Percentiles rank a stretch among this genome's conserved stretches.
Evolutionary conservation across 2,113 vertebrate genomes (phyloP).

Genomic region (Poeciliopsis occidentalis): DNA sequence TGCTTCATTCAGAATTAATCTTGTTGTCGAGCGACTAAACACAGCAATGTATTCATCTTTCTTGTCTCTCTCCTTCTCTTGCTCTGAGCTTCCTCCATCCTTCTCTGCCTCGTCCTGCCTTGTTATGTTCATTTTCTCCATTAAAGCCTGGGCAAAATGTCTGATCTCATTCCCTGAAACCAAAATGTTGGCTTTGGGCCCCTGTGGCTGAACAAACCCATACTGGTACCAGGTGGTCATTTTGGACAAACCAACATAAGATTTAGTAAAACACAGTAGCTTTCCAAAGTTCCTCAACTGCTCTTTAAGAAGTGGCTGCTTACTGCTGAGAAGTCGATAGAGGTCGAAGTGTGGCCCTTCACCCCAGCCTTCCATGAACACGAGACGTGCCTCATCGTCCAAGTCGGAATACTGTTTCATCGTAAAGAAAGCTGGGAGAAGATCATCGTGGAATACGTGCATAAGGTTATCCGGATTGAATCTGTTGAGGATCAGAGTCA

Average conservation of each 20-base stretch:
- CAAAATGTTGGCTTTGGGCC: too few relatives aligned
- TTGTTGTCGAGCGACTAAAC: conserved; percentile 91
- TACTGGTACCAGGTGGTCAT: too few relatives aligned
- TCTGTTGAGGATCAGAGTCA: conserved; percentile 91
- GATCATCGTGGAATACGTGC: conserved; percentile 97
- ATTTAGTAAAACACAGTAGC: conserved; percentile 97
- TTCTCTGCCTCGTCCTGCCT: conserved; percentile 58
- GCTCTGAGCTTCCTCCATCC: conserved; percentile 64
- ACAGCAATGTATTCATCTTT: conserved; percentile 90
- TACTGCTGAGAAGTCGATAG: conserved; percentile 91
- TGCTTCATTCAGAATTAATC: conserved; percentile 94
- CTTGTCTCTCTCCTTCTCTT: conserved; percentile 63
- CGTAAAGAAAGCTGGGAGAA: conserved; percentile 95
- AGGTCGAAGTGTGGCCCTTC: conserved; percentile 95
- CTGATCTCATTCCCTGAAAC: too few relatives aligned
- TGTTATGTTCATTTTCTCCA: too few relatives aligned
- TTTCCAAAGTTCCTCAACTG: conserved; percentile 91
- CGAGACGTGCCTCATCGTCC: conserved; percentile 86
- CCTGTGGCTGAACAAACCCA: too few relatives aligned
- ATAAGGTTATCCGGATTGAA: conserved; percentile 99
- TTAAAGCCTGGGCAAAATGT: too few relatives aligned
- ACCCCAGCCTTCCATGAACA: conserved; percentile 97
- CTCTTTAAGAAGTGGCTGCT: conserved; percentile 90
- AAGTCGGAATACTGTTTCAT: conserved; percentile 93
- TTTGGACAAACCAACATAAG: too few relatives aligned